Base-by-base conservation (phyloP, 2,797 vertebrate genomes). In the Sarcoramphus papa region DNA sequence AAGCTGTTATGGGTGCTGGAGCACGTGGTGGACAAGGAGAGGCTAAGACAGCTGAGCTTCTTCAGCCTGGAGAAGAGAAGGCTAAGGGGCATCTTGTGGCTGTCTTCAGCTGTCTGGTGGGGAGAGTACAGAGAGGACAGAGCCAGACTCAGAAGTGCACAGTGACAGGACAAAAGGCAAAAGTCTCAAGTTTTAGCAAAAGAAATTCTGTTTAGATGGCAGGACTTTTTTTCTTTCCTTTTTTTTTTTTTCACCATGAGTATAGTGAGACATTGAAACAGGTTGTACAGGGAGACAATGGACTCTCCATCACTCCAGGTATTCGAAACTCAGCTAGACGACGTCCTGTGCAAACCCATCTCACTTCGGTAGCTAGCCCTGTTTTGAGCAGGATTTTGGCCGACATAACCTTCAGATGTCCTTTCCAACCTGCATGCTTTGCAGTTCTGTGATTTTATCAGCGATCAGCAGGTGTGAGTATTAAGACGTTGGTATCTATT, bases 361-460 rank as follows among this genome's bases (percentile, higher is more conserved):
- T 84, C 79, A n/a, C 13, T 64, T 37, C 21, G 35, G 40, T 41
- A 76, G 51, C 25, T 27, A 72, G 22, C 31, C 37, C 23, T 65
- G n/a, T 75, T 92, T 37, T 37, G 41, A 88, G 62, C 10, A 51
- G 24, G 56, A 68, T 48, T 83, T 80, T 88, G 82, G 56, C 48
- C 8, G 5, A 21, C 18, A 53, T 47, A 76, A 17, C 41, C 62
- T 92, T 94, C 65, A 86, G 31, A 33, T 60, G 10, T 78, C 35
- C 69, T 88, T 92, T 94, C 57, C 54, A 94, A 13, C 62, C 83
- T 77, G 51, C 2, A 1, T 72, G 10, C 75, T 78, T 88, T 84
- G 33, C n/a, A n/a, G 15, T 88, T 72, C 33, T 64, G 9, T 74
- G 82, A 88, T 88, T 83, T 92, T 95, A 93, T 78, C 91, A 81